Percentiles rank a stretch among this genome's conserved stretches.
Conservation (phyloP, 2,797 vertebrate genomes). For the Oreonectes daqikongensis region DNA sequence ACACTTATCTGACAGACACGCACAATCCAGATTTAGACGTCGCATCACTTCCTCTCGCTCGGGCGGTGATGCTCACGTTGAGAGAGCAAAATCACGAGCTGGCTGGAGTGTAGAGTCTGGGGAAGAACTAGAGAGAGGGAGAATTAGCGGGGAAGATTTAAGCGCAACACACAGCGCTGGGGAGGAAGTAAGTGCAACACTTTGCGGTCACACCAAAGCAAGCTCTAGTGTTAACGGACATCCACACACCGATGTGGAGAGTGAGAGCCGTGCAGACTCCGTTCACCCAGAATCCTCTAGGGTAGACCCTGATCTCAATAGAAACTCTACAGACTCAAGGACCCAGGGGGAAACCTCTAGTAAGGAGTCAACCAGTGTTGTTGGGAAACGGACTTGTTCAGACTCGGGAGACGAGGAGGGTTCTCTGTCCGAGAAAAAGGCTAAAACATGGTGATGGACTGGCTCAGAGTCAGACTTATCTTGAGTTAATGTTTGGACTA, state of each 20-base stretch:
- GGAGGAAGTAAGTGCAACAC: slow-evolving; percentile 55
- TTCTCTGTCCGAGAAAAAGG: slow-evolving; percentile 90
- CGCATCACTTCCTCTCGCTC: slow-evolving; percentile 45
- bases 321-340: slow-evolving; percentile 54
- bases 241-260: slow-evolving; percentile 74
- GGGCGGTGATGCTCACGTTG: slow-evolving; percentile 19
- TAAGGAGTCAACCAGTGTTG: slow-evolving; percentile 47
- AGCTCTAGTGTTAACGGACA: slow-evolving; percentile 80
- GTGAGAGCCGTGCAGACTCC: slow-evolving; percentile 64
- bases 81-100: slow-evolving; percentile 61
- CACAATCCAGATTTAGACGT: slow-evolving; percentile 46
- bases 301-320: slow-evolving; percentile 60
- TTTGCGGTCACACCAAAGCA: slow-evolving; percentile 27
- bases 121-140: slow-evolving; percentile 46
- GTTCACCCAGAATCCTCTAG: slow-evolving; percentile 63
- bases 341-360: slow-evolving; percentile 55
- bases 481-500: background rate
- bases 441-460: slow-evolving; percentile 84
- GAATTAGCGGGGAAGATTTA: slow-evolving; percentile 47
- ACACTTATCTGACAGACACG: slow-evolving; percentile 63
- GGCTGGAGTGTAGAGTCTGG: slow-evolving; percentile 41
- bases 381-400: slow-evolving; percentile 81
- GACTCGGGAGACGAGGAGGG: slow-evolving; percentile 83
- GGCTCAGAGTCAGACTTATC: slow-evolving; percentile 31
- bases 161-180: slow-evolving; percentile 48